Base-by-base conservation (phyloP, 2,888 invertebrate species). In the Troilus luridus region DNA sequence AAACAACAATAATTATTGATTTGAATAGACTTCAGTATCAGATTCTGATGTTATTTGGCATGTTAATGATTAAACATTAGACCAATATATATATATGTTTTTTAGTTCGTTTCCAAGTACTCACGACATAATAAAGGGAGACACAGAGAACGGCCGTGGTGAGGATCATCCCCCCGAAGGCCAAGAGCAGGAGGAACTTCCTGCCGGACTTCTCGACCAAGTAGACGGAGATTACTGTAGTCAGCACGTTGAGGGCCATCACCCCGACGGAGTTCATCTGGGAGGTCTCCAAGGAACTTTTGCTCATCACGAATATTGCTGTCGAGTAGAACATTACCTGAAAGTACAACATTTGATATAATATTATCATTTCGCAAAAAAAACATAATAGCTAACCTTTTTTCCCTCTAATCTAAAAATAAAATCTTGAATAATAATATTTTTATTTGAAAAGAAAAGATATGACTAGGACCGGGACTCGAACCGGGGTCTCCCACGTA, bases 161-260 rank as follows among this genome's bases (percentile, higher is more conserved):
- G 19, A 97, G 91, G 91, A 96, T 95, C 97, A 98, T 98, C 89
- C 97, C 97, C 12, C 94, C 93, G 94, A 98, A 97, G 0, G 98
- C 98, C 89, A 96, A 94, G 64, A 98, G 94, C 77, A 98, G 95
- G 9, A 98, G 94, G 0, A 97, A 97, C 94, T 98, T 97, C 88
- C 98, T 95, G 0, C 98, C 98, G 12, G 97, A 96, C 92, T 95
- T 95, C 93, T 98, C 98, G 92, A 98, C 97, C 92, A 98, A 94
- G 60, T 97, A 94, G 92, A 98, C 95, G 0, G 98, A 98, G 17
- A 98, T 95, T 5, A 98, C 93, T 0, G 98, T 98, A 97, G 98
- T 97, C 7, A 97, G 93, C 0, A 98, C 98, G 93, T 98, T 98
- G 94, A 98, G 96, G 0, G 95, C 95, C 2, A 98, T 98, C 95